A percentile compares a stretch with the other conserved stretches of the same genome.
These are phyloP conservation scores for Mionectes macconnelli DNA, from an alignment of 2,113 vertebrate species.

Conservation along the genomic window DNA sequence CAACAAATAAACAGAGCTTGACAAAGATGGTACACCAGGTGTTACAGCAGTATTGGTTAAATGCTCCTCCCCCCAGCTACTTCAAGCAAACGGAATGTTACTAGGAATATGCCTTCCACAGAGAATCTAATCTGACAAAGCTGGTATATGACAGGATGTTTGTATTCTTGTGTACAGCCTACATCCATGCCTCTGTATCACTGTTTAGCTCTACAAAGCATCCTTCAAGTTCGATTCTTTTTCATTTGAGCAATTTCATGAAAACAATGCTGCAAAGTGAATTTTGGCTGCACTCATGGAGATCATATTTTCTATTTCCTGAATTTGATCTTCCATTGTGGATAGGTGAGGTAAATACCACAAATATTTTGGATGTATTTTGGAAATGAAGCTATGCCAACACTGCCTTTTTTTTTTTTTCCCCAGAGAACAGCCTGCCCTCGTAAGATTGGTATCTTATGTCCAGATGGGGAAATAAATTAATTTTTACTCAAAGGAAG, in stretches of 20 bases:
- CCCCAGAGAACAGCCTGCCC: not conserved
- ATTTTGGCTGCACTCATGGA: not conserved
- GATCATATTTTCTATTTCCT: not conserved
- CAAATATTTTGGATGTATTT: not conserved
- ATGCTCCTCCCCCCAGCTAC: not conserved
- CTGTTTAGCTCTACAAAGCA: not conserved
- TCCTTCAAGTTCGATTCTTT: not conserved
- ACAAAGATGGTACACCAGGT: not conserved
- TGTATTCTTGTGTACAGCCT: not conserved
- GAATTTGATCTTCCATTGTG: not conserved
- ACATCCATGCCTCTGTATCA: not conserved
- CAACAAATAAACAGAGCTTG: not conserved
- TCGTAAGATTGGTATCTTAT: not conserved
- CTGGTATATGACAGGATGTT: not conserved
- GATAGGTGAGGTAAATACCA: not conserved
- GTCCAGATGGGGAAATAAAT: not conserved
- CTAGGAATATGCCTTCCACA: not conserved
- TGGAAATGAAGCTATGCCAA: not conserved
- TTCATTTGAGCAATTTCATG: not conserved
- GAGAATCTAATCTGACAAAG: not conserved
- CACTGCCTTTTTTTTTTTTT: not conserved
- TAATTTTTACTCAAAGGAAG: not conserved
- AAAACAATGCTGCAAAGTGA: not conserved
- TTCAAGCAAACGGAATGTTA: not conserved
- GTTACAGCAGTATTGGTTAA: not conserved